A percentile compares a stretch with the other conserved stretches of the same genome.
Conservation (phyloP, 2,113 vertebrate species). For the Dasypus novemcinctus region DNA sequence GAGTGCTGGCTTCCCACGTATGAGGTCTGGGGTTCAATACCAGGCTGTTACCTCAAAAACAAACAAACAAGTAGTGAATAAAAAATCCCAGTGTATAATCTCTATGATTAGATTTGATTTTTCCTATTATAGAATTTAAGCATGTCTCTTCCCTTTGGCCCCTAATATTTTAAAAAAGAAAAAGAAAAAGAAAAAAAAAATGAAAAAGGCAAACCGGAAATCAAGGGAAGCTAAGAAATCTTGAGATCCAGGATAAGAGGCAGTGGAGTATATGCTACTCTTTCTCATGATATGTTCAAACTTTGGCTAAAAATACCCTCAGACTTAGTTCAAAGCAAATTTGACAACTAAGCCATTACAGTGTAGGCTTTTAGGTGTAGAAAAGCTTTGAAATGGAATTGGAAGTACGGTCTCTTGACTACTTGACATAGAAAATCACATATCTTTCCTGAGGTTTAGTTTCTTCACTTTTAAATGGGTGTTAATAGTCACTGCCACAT, state of each 20-base stretch:
- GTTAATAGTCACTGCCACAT: not conserved
- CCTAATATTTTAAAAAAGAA: not conserved
- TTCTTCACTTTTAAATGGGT: not conserved
- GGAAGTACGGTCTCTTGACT: not conserved
- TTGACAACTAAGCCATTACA: not conserved
- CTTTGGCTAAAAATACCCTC: not conserved
- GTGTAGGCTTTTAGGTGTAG: not conserved
- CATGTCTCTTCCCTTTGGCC: not conserved
- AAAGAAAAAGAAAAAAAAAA: too few species aligned
- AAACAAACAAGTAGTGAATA: too few species aligned
- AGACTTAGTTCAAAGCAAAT: not conserved
- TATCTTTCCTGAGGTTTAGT: not conserved
- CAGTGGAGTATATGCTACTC: not conserved
- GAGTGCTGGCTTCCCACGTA: too few species aligned
- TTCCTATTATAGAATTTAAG: not conserved
- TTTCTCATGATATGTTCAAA: not conserved
- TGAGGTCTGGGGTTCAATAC: too few species aligned
- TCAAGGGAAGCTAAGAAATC: not conserved
- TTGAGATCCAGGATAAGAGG: not conserved
- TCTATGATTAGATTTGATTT: slow-evolving; percentile 8
- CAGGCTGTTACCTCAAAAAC: too few species aligned
- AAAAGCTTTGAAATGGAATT: not conserved
- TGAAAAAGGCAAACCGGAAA: not conserved
- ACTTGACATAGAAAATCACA: not conserved
- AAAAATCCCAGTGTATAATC: not conserved